phyloP scores from a whole-genome alignment of 2,113 vertebrate genomes.

The Triplophysa siluroides region DNA sequence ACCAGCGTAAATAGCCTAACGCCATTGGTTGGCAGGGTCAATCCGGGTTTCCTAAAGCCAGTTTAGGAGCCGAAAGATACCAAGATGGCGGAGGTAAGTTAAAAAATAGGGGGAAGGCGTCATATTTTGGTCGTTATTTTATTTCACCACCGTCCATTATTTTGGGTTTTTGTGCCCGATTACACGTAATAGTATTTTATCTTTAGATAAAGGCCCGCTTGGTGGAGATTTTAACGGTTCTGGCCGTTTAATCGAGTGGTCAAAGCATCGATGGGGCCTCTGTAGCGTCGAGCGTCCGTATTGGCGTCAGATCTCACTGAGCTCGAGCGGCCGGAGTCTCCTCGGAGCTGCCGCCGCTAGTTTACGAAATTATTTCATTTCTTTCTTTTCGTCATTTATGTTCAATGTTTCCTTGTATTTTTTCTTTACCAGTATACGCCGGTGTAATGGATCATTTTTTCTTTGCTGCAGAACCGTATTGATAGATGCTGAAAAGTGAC shows the following conservation, averaged over 20 bases:
- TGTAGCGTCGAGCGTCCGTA: slow-evolving; percentile 46
- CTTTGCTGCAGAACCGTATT: neutral
- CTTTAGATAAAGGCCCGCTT: neutral
- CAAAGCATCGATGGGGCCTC: slow-evolving; percentile 20
- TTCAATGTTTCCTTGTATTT: neutral
- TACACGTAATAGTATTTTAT: neutral
- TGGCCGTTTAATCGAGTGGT: slow-evolving; percentile 11
- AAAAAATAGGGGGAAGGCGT: slow-evolving; percentile 71
- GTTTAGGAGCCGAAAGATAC: slow-evolving; percentile 79
- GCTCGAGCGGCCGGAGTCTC: neutral
- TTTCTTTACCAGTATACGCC: neutral
- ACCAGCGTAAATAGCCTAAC: neutral
- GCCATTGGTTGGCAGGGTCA: slow-evolving; percentile 75
- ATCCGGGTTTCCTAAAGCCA: slow-evolving; percentile 82
- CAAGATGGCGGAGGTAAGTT: slow-evolving; percentile 89
- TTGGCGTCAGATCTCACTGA: slow-evolving; percentile 38
- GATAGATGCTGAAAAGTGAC: slow-evolving; percentile 21
- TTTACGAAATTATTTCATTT: neutral
- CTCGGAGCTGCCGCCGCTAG: neutral
- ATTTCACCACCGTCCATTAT: neutral
- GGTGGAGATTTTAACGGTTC: neutral
- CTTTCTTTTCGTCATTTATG: too few species aligned
- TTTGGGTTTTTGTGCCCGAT: neutral
- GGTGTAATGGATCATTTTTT: neutral
- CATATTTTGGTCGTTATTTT: slow-evolving; percentile 55